These are phyloP conservation scores for Calidris pugnax DNA, from an alignment of 2,113 vertebrate genomes.

Conservation along the genomic window DNA sequence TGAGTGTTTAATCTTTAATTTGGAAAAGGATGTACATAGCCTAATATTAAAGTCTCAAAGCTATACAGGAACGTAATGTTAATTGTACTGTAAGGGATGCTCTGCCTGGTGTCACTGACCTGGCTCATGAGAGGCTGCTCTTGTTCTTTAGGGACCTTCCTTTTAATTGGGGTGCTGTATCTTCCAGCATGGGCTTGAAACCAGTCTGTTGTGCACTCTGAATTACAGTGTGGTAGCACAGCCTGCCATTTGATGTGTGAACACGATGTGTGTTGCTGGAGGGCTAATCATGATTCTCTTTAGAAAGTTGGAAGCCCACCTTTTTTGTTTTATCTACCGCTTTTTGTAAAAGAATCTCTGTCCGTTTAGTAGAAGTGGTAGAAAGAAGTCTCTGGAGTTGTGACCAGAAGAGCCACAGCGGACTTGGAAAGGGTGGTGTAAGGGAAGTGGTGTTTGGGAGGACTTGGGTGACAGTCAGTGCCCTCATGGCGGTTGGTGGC, in stretches of 20 bases:
- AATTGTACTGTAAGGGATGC: not conserved
- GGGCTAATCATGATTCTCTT: not conserved
- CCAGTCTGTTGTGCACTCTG: not conserved
- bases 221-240: not conserved
- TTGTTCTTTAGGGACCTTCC: not conserved
- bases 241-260: not conserved
- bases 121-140: not conserved
- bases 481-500: not conserved
- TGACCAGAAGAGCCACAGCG: not conserved
- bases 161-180: not conserved
- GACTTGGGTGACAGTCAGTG: not conserved
- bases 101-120: not conserved
- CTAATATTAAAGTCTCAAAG: not conserved
- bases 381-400: not conserved
- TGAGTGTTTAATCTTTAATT: not conserved
- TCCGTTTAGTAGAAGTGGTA: not conserved
- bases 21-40: not conserved
- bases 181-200: not conserved
- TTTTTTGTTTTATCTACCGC: not conserved
- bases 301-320: not conserved
- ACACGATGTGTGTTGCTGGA: accelerated
- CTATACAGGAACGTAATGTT: not conserved
- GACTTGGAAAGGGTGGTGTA: not conserved
- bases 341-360: not conserved
- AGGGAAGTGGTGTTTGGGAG: not conserved